Evolutionary conservation across 92 coral and sea anemone species (phyloP).

Genomic region (Palythoa caribaeorum): DNA sequence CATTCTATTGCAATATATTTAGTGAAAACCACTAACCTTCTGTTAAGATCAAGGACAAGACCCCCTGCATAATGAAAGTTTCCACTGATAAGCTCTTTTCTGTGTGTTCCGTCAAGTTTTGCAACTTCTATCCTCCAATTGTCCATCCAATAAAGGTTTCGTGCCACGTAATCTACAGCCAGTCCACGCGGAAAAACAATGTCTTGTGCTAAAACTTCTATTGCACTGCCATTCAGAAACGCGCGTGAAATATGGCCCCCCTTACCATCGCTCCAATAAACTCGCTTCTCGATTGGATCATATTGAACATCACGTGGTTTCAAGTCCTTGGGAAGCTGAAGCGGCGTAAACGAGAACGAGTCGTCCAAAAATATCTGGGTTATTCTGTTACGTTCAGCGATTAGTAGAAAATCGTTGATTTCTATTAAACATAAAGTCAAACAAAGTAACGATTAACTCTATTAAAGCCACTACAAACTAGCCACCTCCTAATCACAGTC

Average conservation of each 20-base stretch:
- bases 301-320: conserved; percentile 33
- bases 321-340: background rate
- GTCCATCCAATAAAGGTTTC: conserved; percentile 19
- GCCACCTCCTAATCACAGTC: too few relatives aligned
- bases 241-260: conserved; percentile 14
- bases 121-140: conserved; percentile 2
- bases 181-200: background rate
- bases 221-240: conserved; percentile 13
- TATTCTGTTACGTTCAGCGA: conserved; percentile 26
- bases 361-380: conserved; percentile 21
- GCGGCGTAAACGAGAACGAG: conserved; percentile 3
- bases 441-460: background rate
- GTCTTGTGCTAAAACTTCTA: background rate
- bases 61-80: background rate
- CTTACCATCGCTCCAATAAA: conserved; percentile 12
- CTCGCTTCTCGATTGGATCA: conserved; percentile 27
- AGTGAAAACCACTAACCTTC: background rate
- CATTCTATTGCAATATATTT: background rate
- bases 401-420: conserved; percentile 16
- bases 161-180: conserved; percentile 24
- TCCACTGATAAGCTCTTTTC: background rate
- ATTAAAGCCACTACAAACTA: too few relatives aligned
- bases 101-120: conserved; percentile 24
- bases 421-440: background rate
- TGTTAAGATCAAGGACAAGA: conserved; percentile 14